Evolutionary conservation across 2,113 vertebrate species (phyloP).

Genomic region (Phylloscopus trochilus): DNA sequence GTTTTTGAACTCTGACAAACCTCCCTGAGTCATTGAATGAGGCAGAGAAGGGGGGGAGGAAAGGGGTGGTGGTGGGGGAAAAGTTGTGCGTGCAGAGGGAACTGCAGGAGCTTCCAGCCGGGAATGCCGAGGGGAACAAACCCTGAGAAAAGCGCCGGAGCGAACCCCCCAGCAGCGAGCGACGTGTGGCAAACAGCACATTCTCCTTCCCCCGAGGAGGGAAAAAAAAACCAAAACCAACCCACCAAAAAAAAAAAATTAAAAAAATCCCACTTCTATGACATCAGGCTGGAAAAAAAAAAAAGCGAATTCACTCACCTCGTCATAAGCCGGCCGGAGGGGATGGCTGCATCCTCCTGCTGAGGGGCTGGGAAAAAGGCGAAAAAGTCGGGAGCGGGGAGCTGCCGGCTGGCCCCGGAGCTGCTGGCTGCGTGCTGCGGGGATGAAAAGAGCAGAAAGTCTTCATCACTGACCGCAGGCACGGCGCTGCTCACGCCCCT

Average conservation of each 20-base stretch:
- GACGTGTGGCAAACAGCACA: background rate
- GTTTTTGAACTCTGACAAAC: background rate
- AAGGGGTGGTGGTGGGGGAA: background rate
- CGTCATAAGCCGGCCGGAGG: conserved; percentile 30
- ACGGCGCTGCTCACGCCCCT: conserved; percentile 82
- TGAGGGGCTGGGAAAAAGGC: conserved; percentile 27
- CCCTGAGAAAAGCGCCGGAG: background rate
- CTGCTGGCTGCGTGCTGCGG: conserved; percentile 86
- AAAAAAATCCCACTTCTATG: background rate
- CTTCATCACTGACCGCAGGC: conserved; percentile 89
- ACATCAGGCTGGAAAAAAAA: background rate
- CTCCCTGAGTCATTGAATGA: conserved; percentile 13
- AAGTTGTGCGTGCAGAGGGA: background rate
- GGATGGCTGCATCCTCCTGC: conserved; percentile 71
- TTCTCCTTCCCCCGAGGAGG: background rate
- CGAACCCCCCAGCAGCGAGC: background rate
- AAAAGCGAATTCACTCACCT: conserved; percentile 72
- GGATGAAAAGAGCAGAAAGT: conserved; percentile 87
- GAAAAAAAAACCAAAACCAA: background rate
- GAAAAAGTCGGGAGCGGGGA: conserved; percentile 53
- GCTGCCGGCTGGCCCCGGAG: conserved; percentile 75
- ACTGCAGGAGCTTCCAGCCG: background rate
- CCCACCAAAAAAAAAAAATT: background rate
- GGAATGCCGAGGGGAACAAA: background rate
- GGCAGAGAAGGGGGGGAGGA: background rate